A percentile compares a stretch with the other conserved stretches of the same genome.
Conservation (phyloP, 2,888 invertebrate genomes). For the Cheilosia vulpina region DNA sequence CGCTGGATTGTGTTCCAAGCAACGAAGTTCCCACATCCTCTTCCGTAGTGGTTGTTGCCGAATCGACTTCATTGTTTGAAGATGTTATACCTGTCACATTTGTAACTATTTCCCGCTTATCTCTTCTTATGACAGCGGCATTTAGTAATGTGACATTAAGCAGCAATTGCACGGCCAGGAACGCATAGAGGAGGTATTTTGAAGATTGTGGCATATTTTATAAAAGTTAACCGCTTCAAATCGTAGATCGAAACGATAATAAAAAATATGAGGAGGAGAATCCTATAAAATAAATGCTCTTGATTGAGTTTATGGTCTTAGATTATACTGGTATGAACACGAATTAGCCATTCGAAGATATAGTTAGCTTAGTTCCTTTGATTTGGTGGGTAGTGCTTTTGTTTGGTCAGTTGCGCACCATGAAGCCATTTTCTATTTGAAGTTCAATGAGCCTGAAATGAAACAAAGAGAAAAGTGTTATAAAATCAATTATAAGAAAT, state of each 20-base stretch:
- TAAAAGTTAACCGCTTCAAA: not conserved
- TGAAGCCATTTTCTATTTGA: slow-evolving; percentile 32
- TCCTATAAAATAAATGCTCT: slow-evolving; percentile 23
- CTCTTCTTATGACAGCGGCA: slow-evolving; percentile 59
- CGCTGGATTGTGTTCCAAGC: not conserved
- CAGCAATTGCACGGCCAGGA: slow-evolving; percentile 34
- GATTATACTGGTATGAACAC: slow-evolving; percentile 9
- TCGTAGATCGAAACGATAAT: slow-evolving; percentile 1
- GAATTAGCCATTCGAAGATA: slow-evolving; percentile 25
- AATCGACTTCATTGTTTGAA: slow-evolving; percentile 30
- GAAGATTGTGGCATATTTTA: slow-evolving; percentile 47
- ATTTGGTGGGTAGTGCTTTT: not conserved
- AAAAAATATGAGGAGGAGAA: not conserved
- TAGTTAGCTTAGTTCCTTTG: slow-evolving; percentile 21
- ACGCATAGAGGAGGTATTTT: slow-evolving; percentile 18
- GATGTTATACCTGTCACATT: slow-evolving; percentile 31
- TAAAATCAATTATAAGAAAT: too few relatives aligned
- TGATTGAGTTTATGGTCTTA: slow-evolving; percentile 13
- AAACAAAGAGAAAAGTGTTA: not conserved
- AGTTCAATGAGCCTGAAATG: slow-evolving; percentile 15
- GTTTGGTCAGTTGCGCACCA: not conserved
- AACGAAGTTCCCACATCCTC: slow-evolving; percentile 24
- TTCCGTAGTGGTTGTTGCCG: slow-evolving; percentile 1
- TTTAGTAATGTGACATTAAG: slow-evolving; percentile 34
- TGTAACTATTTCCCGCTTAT: slow-evolving; percentile 31